Percentiles rank a stretch among this genome's conserved stretches.
Evolutionary conservation across 1,140 invertebrate genomes (phyloP).

Genomic region (Pissodes strobi): DNA sequence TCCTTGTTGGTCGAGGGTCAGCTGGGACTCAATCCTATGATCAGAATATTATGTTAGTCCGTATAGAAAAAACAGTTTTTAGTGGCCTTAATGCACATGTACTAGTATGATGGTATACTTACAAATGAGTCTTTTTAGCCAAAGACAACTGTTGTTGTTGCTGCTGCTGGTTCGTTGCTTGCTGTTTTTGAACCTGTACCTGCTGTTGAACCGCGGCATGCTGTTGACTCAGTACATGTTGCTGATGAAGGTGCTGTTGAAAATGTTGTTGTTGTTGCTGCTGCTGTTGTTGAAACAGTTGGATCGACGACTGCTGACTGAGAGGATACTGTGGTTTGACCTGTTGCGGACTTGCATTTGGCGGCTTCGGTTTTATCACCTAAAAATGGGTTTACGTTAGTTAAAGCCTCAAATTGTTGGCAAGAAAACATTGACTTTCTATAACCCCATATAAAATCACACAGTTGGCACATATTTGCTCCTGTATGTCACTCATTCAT

Average conservation of each 20-base stretch:
- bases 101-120: slow-evolving; percentile 21
- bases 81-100: neutral
- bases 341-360: slow-evolving; percentile 4
- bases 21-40: slow-evolving; percentile 71
- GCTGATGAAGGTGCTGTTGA: slow-evolving; percentile 37
- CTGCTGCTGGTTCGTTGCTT: slow-evolving; percentile 34
- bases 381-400: neutral
- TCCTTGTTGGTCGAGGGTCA: slow-evolving; percentile 77
- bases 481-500: too few species aligned
- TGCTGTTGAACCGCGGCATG: neutral
- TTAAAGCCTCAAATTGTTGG: neutral
- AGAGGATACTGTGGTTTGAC: slow-evolving; percentile 10
- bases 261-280: slow-evolving; percentile 1
- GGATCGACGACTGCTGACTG: neutral
- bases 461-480: too few species aligned
- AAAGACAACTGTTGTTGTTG: slow-evolving; percentile 29
- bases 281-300: slow-evolving; percentile 9
- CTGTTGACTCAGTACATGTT: neutral
- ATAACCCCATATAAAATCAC: too few species aligned
- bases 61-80: neutral
- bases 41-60: neutral
- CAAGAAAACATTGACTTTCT: too few species aligned
- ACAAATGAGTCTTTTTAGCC: slow-evolving; percentile 46
- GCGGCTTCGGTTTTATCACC: slow-evolving; percentile 1
- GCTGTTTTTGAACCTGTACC: neutral